Evolutionary conservation across 2,797 vertebrate genomes (phyloP).

Genomic region (Tragopan temminckii): DNA sequence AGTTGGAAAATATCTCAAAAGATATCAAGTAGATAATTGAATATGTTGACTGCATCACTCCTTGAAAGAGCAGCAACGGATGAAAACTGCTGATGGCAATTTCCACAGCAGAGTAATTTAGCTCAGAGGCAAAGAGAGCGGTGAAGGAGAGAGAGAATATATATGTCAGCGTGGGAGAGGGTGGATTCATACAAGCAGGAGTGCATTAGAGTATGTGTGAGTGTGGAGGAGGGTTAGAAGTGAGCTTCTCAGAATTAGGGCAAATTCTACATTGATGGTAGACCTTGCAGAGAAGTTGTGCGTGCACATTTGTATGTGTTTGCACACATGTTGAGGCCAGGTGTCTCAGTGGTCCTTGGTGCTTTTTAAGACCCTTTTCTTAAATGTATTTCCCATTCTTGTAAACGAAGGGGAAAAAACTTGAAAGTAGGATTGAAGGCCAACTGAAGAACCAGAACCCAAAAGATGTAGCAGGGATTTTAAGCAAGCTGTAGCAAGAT

Average conservation of each 20-base stretch:
- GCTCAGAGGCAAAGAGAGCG: conserved; percentile 51
- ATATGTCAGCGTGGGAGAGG: conserved; percentile 49
- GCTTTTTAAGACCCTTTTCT: not conserved
- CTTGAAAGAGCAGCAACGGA: conserved; percentile 59
- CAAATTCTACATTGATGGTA: conserved; percentile 26
- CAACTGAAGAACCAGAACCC: not conserved
- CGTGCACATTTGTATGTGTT: not conserved
- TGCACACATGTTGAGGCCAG: not conserved
- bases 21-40: not conserved
- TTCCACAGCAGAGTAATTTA: conserved; percentile 63
- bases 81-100: conserved; percentile 67
- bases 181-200: conserved; percentile 15
- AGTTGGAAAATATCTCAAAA: conserved; percentile 3
- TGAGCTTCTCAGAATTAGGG: conserved; percentile 46
- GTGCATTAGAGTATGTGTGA: conserved; percentile 48
- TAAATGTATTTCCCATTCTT: not conserved
- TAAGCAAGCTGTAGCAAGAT: not conserved
- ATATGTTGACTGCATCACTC: conserved; percentile 9
- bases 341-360: not conserved
- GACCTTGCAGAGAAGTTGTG: not conserved
- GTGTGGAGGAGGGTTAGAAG: conserved; percentile 44
- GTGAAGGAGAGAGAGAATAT: conserved; percentile 45
- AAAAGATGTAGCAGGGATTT: not conserved
- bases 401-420: rapidly evolving
- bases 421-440: not conserved